These are phyloP conservation scores for Diachasmimorpha longicaudata DNA, from an alignment of 1,140 invertebrate genomes.

Conservation along the genomic window DNA sequence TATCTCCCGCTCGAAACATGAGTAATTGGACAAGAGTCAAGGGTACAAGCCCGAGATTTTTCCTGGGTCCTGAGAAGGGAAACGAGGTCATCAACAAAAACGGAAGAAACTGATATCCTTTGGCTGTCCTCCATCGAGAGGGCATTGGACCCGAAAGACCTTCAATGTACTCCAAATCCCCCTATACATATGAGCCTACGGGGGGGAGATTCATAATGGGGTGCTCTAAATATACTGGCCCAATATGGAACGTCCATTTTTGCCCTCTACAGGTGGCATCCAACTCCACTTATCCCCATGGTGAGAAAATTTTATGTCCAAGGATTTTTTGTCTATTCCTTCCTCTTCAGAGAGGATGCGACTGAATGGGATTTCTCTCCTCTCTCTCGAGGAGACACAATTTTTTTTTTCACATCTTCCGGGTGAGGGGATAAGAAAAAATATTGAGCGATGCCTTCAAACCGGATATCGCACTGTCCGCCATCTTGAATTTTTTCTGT, in stretches of 20 bases:
- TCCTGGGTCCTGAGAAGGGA: background rate
- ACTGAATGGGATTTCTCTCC: background rate
- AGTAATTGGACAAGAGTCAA: background rate
- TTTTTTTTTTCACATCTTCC: background rate
- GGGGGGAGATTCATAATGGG: background rate
- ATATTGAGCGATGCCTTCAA: background rate
- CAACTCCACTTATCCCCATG: background rate
- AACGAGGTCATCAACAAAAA: background rate
- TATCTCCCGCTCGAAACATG: no score
- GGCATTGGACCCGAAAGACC: background rate
- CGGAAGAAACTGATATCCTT: background rate
- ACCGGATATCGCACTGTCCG: background rate
- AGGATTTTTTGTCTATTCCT: background rate
- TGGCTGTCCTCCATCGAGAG: background rate
- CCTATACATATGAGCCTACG: background rate
- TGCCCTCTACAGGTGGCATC: background rate
- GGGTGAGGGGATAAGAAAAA: background rate
- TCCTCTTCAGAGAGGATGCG: background rate
- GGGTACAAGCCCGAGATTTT: background rate
- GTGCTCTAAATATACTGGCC: background rate
- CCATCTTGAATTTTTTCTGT: background rate
- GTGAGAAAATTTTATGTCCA: background rate
- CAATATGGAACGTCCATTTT: background rate
- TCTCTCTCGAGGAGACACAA: background rate
- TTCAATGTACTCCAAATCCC: background rate